phyloP scores from a whole-genome alignment of 2,797 vertebrate species.

The Hydrolagus colliei region DNA sequence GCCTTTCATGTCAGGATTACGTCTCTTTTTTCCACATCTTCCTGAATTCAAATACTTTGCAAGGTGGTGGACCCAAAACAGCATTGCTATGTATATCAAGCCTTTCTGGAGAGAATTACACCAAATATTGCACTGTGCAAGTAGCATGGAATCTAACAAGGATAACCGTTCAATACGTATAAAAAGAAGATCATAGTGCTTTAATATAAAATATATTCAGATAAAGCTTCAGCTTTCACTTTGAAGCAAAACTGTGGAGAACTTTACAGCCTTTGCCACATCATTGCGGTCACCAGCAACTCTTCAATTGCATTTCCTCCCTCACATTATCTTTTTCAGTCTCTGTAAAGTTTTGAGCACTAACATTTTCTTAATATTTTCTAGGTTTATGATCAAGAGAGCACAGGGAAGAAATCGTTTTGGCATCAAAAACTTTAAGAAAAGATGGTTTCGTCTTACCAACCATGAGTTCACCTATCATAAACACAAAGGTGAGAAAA shows the following conservation, averaged over 20 bases:
- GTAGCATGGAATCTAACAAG: background rate
- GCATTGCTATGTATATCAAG: too few relatives aligned
- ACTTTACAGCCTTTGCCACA: too few relatives aligned
- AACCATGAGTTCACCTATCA: constrained; percentile 98
- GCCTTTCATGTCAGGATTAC: too few relatives aligned
- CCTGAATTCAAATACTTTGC: background rate
- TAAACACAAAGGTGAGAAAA: constrained; percentile 81
- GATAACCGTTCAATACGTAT: background rate
- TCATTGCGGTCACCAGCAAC: background rate
- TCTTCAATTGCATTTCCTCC: background rate
- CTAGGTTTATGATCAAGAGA: constrained; percentile 95
- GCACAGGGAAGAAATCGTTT: constrained; percentile 94
- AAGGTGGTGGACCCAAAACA: background rate
- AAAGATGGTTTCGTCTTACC: constrained; percentile 93
- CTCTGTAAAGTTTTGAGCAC: background rate
- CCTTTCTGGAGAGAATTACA: background rate
- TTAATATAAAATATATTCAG: background rate
- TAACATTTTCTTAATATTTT: background rate
- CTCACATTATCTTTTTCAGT: background rate
- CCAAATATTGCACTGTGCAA: background rate
- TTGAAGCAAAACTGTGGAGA: background rate
- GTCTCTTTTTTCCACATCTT: too few relatives aligned
- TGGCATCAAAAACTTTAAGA: constrained; percentile 98
- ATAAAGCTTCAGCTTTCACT: background rate
- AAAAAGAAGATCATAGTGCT: background rate